These are phyloP conservation scores for Acanthacorydalis orientalis DNA, from an alignment of 2,888 invertebrate genomes.

Conservation along the genomic window DNA sequence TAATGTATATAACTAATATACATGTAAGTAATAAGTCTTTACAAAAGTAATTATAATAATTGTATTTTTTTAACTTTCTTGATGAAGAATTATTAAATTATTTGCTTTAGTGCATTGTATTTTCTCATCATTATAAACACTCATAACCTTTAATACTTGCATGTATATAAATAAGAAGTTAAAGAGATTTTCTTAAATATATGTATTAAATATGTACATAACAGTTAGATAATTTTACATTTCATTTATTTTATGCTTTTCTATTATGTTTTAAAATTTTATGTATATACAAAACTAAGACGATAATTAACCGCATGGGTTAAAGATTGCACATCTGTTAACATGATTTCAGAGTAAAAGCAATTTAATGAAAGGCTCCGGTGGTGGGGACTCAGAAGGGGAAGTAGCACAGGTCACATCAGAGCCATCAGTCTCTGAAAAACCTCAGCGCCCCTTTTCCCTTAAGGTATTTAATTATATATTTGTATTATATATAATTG, in stretches of 20 bases:
- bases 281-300: too few relatives aligned
- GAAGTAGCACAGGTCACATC: constrained; percentile 7
- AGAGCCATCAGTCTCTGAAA: constrained; percentile 24
- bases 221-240: not conserved
- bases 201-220: too few relatives aligned
- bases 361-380: not conserved
- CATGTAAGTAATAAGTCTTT: too few relatives aligned
- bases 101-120: too few relatives aligned
- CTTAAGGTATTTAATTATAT: constrained; percentile 31
- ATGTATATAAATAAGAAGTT: too few relatives aligned
- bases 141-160: too few relatives aligned
- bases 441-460: constrained; percentile 40
- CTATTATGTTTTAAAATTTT: constrained; percentile 5
- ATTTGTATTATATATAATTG: not conserved
- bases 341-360: not conserved
- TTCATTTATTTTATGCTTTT: constrained; percentile 9
- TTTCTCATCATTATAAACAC: too few relatives aligned
- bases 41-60: too few relatives aligned
- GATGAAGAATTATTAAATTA: too few relatives aligned
- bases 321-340: not conserved
- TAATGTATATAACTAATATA: too few relatives aligned
- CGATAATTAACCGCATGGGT: constrained; percentile 1
- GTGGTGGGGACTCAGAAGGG: not conserved
- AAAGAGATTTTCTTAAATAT: too few relatives aligned
- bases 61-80: too few relatives aligned